Conservation (phyloP, 2,797 vertebrate genomes). For the Alectoris magna region DNA sequence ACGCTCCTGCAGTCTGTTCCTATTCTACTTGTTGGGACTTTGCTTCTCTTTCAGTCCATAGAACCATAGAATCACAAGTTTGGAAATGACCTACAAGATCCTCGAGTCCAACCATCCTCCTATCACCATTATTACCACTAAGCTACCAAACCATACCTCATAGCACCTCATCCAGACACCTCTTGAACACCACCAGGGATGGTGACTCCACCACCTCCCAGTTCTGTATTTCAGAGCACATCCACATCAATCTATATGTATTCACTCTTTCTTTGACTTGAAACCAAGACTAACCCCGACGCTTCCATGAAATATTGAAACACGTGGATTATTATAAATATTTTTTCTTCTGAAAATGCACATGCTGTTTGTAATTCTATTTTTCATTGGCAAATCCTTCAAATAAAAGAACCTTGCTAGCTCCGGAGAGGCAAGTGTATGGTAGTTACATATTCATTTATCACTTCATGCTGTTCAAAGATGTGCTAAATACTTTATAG, state of each 20-base stretch:
- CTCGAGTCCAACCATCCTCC: no score
- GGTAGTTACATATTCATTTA: not conserved
- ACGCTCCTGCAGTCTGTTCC: not conserved
- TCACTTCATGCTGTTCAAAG: not conserved
- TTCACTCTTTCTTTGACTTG: slow-evolving; percentile 36
- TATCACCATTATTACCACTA: no score
- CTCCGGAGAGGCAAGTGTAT: not conserved
- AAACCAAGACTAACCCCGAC: not conserved
- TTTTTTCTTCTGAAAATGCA: not conserved
- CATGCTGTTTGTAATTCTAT: not conserved
- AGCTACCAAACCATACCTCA: no score
- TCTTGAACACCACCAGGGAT: no score
- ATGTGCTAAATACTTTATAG: not conserved
- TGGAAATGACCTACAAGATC: no score
- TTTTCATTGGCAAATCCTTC: not conserved
- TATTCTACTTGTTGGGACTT: fast-evolving
- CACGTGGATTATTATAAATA: not conserved
- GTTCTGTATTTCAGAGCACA: not conserved
- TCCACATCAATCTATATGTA: not conserved
- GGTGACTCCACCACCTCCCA: no score
- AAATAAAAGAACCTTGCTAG: not conserved
- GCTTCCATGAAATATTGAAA: slow-evolving; percentile 20
- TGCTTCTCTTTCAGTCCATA: not conserved
- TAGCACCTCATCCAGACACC: no score
- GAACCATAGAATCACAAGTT: no score